phyloP scores from a whole-genome alignment of 2,797 vertebrate species.

The Enteromius thamalakanensis region DNA sequence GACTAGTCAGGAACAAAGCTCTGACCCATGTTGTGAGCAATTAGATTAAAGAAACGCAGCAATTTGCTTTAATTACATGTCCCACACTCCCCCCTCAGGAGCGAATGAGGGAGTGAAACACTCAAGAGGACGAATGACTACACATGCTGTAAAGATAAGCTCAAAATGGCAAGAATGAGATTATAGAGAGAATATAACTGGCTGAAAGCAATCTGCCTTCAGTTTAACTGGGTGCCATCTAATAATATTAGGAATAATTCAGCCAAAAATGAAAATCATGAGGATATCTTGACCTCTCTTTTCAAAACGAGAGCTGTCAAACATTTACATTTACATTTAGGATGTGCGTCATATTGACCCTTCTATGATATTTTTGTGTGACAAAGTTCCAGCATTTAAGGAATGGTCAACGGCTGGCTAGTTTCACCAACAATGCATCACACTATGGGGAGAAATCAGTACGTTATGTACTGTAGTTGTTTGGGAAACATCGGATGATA shows the following conservation, averaged over 20 bases:
- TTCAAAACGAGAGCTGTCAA: background rate
- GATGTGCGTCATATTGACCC: background rate
- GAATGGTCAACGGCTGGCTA: background rate
- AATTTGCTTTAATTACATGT: conserved; percentile 61
- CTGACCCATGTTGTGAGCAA: conserved; percentile 59
- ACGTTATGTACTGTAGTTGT: background rate
- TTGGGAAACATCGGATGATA: background rate
- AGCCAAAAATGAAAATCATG: background rate
- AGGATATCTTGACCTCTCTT: background rate
- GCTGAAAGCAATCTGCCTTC: background rate
- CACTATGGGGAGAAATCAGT: background rate
- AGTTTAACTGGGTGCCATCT: background rate
- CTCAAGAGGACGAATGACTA: conserved; percentile 37
- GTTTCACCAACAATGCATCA: background rate
- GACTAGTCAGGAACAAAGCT: conserved; percentile 56
- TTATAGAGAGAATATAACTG: conserved; percentile 14
- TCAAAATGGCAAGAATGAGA: conserved; percentile 18
- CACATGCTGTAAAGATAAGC: conserved; percentile 44
- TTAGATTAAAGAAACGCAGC: conserved; percentile 59
- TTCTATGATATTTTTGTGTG: background rate
- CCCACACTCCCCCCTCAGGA: conserved; percentile 46
- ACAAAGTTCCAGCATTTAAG: background rate
- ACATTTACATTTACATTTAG: background rate
- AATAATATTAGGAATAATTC: background rate
- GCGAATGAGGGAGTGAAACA: conserved; percentile 36